phyloP scores from a whole-genome alignment of 1,140 invertebrate genomes.

The Drosophila quadrilineata region DNA sequence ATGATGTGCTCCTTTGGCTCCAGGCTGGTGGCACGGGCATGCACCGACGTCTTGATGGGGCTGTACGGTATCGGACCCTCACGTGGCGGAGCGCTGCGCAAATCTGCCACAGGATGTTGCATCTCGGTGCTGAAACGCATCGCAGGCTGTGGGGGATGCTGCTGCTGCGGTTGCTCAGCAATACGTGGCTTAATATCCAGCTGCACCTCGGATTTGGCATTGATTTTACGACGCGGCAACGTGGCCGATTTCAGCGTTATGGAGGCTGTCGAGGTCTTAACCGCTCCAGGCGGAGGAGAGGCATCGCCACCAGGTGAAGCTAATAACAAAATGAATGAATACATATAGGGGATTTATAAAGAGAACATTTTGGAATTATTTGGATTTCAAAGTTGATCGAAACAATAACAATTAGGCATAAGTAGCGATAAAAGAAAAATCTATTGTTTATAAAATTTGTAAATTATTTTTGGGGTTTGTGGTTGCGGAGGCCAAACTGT shows the following conservation, averaged over 20 bases:
- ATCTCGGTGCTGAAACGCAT: slow-evolving; percentile 81
- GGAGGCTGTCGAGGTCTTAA: slow-evolving; percentile 84
- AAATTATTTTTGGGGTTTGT: not conserved
- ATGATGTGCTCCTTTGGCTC: slow-evolving; percentile 85
- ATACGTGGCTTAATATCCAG: slow-evolving; percentile 81
- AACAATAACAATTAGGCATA: slow-evolving; percentile 23
- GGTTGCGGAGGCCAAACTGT: slow-evolving; percentile 1
- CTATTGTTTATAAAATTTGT: too few species aligned
- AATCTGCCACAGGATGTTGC: slow-evolving; percentile 79
- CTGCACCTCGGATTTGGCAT: slow-evolving; percentile 86
- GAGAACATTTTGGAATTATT: not conserved
- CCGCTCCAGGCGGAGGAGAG: slow-evolving; percentile 70
- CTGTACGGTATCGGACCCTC: slow-evolving; percentile 74
- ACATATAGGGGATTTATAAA: not conserved
- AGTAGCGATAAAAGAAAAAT: slow-evolving; percentile 15
- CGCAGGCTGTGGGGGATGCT: slow-evolving; percentile 50
- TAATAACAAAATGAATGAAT: slow-evolving; percentile 35
- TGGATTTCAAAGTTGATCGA: not conserved
- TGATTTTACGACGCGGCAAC: slow-evolving; percentile 84
- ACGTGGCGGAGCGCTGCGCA: slow-evolving; percentile 81
- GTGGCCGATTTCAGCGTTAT: slow-evolving; percentile 87
- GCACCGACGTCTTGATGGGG: slow-evolving; percentile 69
- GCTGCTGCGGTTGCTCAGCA: slow-evolving; percentile 60
- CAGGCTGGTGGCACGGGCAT: slow-evolving; percentile 68
- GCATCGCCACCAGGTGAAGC: slow-evolving; percentile 64